Evolutionary conservation across 2,888 invertebrate genomes (phyloP).

Genomic region (Syrista parreyssii): DNA sequence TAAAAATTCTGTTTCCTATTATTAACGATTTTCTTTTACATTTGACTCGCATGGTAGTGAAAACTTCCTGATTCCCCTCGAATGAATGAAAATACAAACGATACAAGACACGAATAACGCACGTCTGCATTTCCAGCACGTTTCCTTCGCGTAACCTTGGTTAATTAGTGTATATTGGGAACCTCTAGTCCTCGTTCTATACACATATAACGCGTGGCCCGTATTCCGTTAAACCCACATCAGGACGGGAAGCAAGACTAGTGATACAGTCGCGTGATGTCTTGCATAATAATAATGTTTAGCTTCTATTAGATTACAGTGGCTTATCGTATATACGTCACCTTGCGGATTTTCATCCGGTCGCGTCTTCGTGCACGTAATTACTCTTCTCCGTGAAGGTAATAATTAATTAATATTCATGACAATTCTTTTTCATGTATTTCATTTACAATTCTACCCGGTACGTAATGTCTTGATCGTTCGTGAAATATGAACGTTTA

Average conservation of each 20-base stretch:
- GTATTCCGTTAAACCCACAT: slow-evolving; percentile 4
- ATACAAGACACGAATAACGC: neutral
- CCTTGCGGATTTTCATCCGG: neutral
- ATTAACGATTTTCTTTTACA: too few species aligned
- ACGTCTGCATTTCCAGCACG: neutral
- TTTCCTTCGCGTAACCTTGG: neutral
- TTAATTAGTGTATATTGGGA: neutral
- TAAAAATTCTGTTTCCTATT: too few species aligned
- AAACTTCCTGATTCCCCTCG: too few species aligned
- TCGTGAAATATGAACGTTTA: neutral
- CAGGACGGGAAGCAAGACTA: neutral
- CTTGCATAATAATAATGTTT: neutral
- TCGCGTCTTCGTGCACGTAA: neutral
- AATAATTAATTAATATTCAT: neutral
- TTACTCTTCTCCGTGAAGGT: neutral
- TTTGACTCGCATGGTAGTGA: too few species aligned
- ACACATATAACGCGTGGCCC: neutral
- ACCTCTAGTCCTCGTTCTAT: neutral
- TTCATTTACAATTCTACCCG: neutral
- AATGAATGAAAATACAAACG: neutral
- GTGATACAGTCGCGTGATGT: neutral
- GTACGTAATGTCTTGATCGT: neutral
- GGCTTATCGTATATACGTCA: neutral
- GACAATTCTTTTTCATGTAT: neutral
- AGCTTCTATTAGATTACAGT: neutral